These are phyloP conservation scores for Spea multiplicata DNA, from an alignment of 2,113 vertebrate species.

Conservation along the genomic window DNA sequence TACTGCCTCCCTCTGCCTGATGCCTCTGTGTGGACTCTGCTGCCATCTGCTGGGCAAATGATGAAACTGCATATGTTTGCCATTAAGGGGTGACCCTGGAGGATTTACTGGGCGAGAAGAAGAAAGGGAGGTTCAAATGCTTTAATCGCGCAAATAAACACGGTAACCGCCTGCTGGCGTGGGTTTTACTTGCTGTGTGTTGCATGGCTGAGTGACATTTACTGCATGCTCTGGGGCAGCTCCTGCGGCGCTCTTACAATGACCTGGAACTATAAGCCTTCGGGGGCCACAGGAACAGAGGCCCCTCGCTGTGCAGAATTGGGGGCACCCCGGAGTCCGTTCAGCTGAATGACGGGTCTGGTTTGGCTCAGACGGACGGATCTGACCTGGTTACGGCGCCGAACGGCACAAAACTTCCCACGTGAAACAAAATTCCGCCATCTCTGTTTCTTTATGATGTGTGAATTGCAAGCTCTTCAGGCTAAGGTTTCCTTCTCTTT, in stretches of 20 bases:
- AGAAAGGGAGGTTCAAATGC: constrained; percentile 93
- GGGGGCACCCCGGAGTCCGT: constrained; percentile 1
- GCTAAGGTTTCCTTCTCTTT: too few relatives aligned
- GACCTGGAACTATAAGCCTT: too few relatives aligned
- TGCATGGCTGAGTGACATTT: constrained; percentile 10
- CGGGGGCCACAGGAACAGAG: too few relatives aligned
- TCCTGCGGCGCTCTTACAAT: neutral
- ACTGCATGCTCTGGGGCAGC: constrained; percentile 62
- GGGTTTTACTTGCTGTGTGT: constrained; percentile 59
- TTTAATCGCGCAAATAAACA: constrained; percentile 93
- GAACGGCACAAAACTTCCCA: constrained; percentile 8
- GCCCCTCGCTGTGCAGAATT: neutral
- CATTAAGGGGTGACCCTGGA: constrained; percentile 91
- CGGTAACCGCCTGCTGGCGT: constrained; percentile 73
- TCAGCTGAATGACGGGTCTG: neutral
- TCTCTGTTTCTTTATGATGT: too few relatives aligned
- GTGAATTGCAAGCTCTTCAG: too few relatives aligned
- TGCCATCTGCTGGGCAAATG: constrained; percentile 81
- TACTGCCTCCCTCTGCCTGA: neutral
- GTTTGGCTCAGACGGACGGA: neutral
- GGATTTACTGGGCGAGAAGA: constrained; percentile 91
- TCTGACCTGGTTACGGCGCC: constrained; percentile 8
- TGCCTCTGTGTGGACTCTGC: constrained; percentile 69
- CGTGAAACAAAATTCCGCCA: neutral
- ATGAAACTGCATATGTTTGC: constrained; percentile 83